Evolutionary conservation across 2,113 vertebrate species (phyloP).

Genomic region (Aplodontia rufa): DNA sequence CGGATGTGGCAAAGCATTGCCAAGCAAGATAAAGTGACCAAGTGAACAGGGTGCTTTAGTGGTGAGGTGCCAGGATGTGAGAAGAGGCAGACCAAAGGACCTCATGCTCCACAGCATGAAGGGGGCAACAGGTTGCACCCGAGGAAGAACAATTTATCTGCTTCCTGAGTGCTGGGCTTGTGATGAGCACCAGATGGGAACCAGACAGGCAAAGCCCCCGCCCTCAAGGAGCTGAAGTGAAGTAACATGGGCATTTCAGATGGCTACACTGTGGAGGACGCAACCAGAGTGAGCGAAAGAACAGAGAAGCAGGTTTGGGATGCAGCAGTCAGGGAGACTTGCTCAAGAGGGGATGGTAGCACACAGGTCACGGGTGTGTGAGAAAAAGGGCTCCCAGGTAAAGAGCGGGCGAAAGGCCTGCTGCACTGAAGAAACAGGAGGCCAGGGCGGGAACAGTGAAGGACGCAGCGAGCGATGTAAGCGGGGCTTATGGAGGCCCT

Average conservation of each 20-base stretch:
- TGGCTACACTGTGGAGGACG: neutral
- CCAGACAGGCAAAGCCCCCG: neutral
- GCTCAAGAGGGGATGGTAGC: neutral
- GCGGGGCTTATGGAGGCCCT: rapidly evolving
- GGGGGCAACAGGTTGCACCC: neutral
- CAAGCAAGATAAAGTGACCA: neutral
- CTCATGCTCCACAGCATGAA: rapidly evolving
- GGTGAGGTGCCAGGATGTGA: neutral
- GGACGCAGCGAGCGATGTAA: rapidly evolving
- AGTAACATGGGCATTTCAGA: neutral
- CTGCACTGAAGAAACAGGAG: neutral
- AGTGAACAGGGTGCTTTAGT: neutral
- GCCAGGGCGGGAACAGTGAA: neutral
- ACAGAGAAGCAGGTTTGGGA: neutral
- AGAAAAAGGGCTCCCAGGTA: neutral
- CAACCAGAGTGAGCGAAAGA: neutral
- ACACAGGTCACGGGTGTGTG: neutral
- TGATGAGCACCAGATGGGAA: neutral
- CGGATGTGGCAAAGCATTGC: neutral
- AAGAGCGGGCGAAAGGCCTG: neutral
- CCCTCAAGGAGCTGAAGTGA: neutral
- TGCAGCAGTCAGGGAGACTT: neutral
- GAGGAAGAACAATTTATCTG: neutral
- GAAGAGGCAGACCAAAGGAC: neutral
- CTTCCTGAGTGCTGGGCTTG: neutral